These are phyloP conservation scores for Drosophila paracracens DNA, from an alignment of 2,888 invertebrate species.

Conservation along the genomic window DNA sequence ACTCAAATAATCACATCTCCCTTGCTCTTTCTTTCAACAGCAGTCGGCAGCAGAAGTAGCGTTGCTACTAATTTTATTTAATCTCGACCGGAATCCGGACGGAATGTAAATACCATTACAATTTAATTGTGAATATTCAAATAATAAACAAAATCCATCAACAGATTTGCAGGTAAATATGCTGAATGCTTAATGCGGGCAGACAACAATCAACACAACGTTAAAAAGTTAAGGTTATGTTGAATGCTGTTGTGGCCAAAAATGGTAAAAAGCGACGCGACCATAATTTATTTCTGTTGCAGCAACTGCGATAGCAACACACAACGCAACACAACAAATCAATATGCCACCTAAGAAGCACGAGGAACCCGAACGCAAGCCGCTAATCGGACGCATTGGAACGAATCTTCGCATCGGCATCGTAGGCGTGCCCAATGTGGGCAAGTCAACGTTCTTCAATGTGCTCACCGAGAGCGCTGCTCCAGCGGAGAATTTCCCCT, in stretches of 20 bases:
- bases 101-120: constrained; percentile 21
- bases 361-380: constrained; percentile 94
- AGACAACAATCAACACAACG: neutral
- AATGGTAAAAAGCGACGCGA: constrained; percentile 28
- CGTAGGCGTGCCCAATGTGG: constrained; percentile 97
- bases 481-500: constrained; percentile 99
- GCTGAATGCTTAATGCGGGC: neutral
- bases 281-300: neutral
- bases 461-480: constrained; percentile 98
- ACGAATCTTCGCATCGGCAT: constrained; percentile 99
- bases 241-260: constrained; percentile 42
- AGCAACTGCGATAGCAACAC: neutral
- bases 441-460: constrained; percentile 99
- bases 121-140: neutral
- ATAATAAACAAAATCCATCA: neutral
- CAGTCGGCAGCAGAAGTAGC: constrained; percentile 36
- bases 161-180: constrained; percentile 20
- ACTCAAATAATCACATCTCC: constrained; percentile 9
- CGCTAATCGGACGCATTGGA: constrained; percentile 96
- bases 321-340: constrained; percentile 10
- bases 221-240: constrained; percentile 44
- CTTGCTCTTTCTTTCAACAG: constrained; percentile 43
- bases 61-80: constrained; percentile 15
- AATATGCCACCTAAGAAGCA: constrained; percentile 92
- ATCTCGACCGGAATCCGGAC: constrained; percentile 15